Evolutionary conservation across 2,113 vertebrate species (phyloP).

Genomic region (Poeciliopsis retropinna): DNA sequence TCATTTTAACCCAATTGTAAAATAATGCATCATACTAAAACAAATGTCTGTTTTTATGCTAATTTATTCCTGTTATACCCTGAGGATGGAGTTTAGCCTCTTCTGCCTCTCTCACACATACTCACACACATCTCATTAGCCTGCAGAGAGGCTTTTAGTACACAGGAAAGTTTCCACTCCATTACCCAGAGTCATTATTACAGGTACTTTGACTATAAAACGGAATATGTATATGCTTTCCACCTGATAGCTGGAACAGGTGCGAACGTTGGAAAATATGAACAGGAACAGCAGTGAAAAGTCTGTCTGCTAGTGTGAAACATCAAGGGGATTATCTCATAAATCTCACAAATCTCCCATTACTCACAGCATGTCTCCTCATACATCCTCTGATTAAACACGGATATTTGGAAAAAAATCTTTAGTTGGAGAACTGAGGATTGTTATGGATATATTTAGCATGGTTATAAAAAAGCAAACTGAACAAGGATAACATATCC

Average conservation of each 20-base stretch:
- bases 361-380: background rate
- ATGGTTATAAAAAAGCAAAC: background rate
- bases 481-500: background rate
- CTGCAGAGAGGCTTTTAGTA: slow-evolving; percentile 45
- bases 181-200: slow-evolving; percentile 54
- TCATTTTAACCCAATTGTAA: slow-evolving; percentile 1
- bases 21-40: slow-evolving; percentile 29
- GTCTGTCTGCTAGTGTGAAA: background rate
- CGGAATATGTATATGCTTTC: slow-evolving; percentile 16
- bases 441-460: background rate
- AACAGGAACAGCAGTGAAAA: background rate
- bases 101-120: slow-evolving; percentile 4
- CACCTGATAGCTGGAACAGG: slow-evolving; percentile 8
- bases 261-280: background rate
- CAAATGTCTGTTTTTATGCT: slow-evolving; percentile 43
- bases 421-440: background rate
- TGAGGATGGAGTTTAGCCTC: slow-evolving; percentile 26
- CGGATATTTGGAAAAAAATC: background rate
- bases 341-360: slow-evolving; percentile 3
- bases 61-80: slow-evolving; percentile 41
- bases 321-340: background rate
- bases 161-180: slow-evolving; percentile 55
- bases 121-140: slow-evolving; percentile 49
- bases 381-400: background rate
- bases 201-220: slow-evolving; percentile 40